Evolutionary conservation across 2,113 vertebrate genomes (phyloP), one percentile per base, ranked within the genome.

Genomic region (Platycercus adscitus): DNA sequence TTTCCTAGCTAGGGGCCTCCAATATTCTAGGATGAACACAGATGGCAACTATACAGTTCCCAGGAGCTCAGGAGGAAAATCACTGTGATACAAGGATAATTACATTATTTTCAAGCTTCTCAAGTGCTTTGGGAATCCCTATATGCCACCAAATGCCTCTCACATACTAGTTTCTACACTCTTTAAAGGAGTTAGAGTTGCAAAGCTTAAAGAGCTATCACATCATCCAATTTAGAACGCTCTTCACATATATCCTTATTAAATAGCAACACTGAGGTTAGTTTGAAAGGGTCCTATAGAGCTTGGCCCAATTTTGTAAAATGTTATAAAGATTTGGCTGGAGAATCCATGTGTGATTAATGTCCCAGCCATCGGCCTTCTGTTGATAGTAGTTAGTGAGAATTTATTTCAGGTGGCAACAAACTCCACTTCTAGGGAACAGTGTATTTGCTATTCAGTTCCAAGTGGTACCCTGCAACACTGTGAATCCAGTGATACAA

Each of bases 101-200:
- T 43, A 68, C 72, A 90, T 91, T 66, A 72, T 93, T 95, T 95
- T 61, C 24, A 95, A 91, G 31, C 44, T 84, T 87, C 61, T 70
- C 8, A 33, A 84, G 60, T 65, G 52, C 39, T 91, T 84, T 71
- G 33, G n/a, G 14, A 86, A 75, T 44, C 24, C 26, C 29, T 83
- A 0, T 29, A 35, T 39, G 24, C 56, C 44, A 91, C 55, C 18
- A 80, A 76, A 79, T 86, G 18, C 33, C 63, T 69, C 37, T 28
- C 24, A 61, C 33, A 64, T 24, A 28, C 17, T 55, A 25, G 9
- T 58, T 93, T 88, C 64, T 65, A 31, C 8, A 64, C 91, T 73
- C 55, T 90, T 56, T 56, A 89, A 80, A 68, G 26, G 14, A 78
- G 16, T 79, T 81, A 50, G 53, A 91, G 41, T 63, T 71, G 11